Percentiles rank a stretch among this genome's conserved stretches.
phyloP scores from a whole-genome alignment of 2,797 vertebrate species.

The Spinus olivaceus region DNA sequence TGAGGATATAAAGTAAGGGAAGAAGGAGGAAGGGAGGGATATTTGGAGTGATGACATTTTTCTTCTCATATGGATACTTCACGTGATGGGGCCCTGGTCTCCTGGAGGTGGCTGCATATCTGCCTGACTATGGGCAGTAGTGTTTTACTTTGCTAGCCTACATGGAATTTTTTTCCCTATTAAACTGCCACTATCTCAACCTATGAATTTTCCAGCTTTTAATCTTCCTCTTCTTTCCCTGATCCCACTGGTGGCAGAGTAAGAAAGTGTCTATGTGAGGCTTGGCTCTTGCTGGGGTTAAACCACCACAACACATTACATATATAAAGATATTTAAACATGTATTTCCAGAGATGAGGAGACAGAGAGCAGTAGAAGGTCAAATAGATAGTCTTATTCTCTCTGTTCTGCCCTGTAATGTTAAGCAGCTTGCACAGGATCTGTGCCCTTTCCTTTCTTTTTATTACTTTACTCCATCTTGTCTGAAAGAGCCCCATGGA shows the following conservation, averaged over 20 bases:
- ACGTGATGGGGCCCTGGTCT: rapidly evolving
- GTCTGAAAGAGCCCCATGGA: background rate
- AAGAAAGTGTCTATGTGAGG: rapidly evolving
- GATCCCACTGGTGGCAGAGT: background rate
- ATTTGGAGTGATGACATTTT: background rate
- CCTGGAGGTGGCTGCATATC: background rate
- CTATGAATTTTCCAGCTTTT: background rate
- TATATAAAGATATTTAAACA: background rate
- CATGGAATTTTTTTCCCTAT: too few relatives aligned
- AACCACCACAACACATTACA: background rate
- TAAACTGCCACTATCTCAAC: background rate
- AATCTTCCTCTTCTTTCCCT: background rate
- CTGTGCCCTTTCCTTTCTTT: background rate
- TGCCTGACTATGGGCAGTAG: background rate
- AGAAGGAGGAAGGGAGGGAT: background rate
- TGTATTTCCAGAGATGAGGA: background rate
- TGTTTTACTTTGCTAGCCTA: background rate
- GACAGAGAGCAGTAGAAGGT: background rate
- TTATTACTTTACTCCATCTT: background rate
- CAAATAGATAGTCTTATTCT: background rate
- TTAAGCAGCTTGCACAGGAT: background rate
- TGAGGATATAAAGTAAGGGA: background rate
- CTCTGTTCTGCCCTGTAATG: background rate
- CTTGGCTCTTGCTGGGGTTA: background rate
- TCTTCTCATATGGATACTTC: background rate